Base-by-base conservation (phyloP, 2,888 invertebrate species). In the Luperina testacea region DNA sequence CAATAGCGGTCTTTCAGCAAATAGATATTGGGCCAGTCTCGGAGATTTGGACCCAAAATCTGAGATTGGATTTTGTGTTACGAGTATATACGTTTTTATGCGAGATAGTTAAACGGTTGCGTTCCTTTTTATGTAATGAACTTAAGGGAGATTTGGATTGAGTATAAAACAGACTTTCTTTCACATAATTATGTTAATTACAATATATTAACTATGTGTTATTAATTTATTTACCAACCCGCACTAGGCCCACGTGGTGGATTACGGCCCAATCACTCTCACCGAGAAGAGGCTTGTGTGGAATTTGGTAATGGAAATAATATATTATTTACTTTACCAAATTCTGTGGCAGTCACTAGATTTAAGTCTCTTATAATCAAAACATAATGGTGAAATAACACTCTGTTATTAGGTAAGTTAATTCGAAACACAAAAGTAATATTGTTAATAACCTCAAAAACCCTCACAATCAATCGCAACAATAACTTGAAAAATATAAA, bases 1-100 rank as follows among this genome's bases (percentile, higher is more conserved):
- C 88, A 88, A 88, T 89, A 82, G 82, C 74, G 76, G 72, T 79
- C 83, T 82, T 77, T 80, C 69, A n/a, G 61, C 74, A 88, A 85
- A 90, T 83, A 88, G 81, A 88, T 88, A 88, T 90, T 81, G 80
- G 63, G 64, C 32, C 59, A 70, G 80, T 77, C 77, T 81, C 61
- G 17, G 72, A 82, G 72, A 83, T 82, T 80, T 72, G 71, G 63
- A 32, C 45, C 69, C 76, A 74, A 76, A 88, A 86, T 80, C 81
- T 81, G 38, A 63, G 69, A 86, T 86, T 83, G 69, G 90, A 80
- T 80, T 85, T 80, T 32, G 59, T 76, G 64, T 75, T 63, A n/a
- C n/a, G n/a, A n/a, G n/a, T n/a, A 64, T 80, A 57, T 78, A 61
- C 67, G 42, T 81, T 85, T 79, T 80, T 74, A 70, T 77, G 59